These are phyloP conservation scores for Melanotaenia boesemani DNA, from an alignment of 2,797 vertebrate genomes.

Conservation along the genomic window DNA sequence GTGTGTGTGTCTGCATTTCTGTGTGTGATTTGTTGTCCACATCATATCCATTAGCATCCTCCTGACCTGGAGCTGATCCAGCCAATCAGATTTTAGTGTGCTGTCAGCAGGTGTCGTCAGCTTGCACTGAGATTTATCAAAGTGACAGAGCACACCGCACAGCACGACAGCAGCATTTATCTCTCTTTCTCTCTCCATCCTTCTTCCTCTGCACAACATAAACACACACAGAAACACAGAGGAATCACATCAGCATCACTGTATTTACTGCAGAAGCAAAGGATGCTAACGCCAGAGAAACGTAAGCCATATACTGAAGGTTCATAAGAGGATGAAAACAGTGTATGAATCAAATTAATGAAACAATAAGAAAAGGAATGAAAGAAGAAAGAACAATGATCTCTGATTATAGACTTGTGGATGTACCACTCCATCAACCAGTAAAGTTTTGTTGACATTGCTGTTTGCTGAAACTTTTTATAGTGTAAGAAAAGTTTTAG, in stretches of 20 bases:
- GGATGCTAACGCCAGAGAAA: slow-evolving; percentile 27
- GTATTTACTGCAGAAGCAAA: slow-evolving; percentile 44
- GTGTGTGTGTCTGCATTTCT: slow-evolving; percentile 29
- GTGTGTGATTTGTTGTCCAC: slow-evolving; percentile 73
- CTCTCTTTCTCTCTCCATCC: slow-evolving; percentile 54
- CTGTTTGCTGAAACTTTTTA: neutral
- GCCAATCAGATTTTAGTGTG: slow-evolving; percentile 78
- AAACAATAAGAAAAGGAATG: neutral
- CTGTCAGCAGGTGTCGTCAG: slow-evolving; percentile 84
- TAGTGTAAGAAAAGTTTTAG: no score
- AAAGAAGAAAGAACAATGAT: neutral
- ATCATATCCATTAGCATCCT: slow-evolving; percentile 78
- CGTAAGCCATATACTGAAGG: slow-evolving; percentile 4
- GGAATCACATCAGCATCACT: slow-evolving; percentile 43
- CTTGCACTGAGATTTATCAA: slow-evolving; percentile 84
- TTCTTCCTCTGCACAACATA: slow-evolving; percentile 19
- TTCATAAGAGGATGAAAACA: slow-evolving; percentile 10
- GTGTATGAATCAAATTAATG: neutral
- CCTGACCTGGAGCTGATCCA: slow-evolving; percentile 76
- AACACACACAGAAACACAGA: slow-evolving; percentile 15
- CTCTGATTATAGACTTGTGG: neutral
- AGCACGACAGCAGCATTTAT: slow-evolving; percentile 80
- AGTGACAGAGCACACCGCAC: slow-evolving; percentile 76
- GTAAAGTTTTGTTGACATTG: neutral
- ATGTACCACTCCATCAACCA: neutral